Base-by-base conservation (phyloP, 2,888 invertebrate genomes). In the Terebella lapidaria region DNA sequence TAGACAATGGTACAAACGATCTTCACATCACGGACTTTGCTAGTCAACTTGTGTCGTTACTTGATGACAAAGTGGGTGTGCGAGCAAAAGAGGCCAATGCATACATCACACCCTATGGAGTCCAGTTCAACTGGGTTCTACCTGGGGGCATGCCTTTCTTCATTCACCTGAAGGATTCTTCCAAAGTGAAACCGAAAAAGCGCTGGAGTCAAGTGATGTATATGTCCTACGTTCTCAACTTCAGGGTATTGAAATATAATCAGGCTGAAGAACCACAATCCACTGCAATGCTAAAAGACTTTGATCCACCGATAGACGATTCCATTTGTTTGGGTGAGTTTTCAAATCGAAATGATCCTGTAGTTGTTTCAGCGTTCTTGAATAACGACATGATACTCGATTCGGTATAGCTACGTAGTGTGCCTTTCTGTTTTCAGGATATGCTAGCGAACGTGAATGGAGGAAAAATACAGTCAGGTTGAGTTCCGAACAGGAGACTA, bases 141-240 rank as follows among this genome's bases (percentile, higher is more conserved):
- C 66, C 68, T 2, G 64, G 64, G 2, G 70, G 69, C 2, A 70
- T 72, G 67, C 71, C 73, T 5, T 57, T 74, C 2, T 71, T 71
- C 58, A 59, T 73, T n/a, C 74, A 74, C 54, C 58, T 74, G 24
- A 74, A 74, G 57, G 74, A 74, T 47, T 59, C 67, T 0, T 52
- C 42, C 2, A 68, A 70, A 29, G 68, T 73, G 1, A 74, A 73
- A 60, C 61, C 71, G 1, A 74, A 73, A 58, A 74, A 74, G 57
- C 56, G 74, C 5, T 74, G 74, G 74, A 73, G 73, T 54, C 74
- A 74, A 60, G 70, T 71, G 1, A 72, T 73, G 72, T 74, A 74
- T 54, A 67, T 73, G 66, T 65, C 70, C 28, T 73, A 72, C 46
- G 65, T 73, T 3, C 57, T 73, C 3, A 62, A 68, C 35, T 70